Evolutionary conservation across 35 echinoderm and acorn worm genomes (phyloP), one percentile per base, ranked within the genome.

Genomic region (Chiridota heheva): DNA sequence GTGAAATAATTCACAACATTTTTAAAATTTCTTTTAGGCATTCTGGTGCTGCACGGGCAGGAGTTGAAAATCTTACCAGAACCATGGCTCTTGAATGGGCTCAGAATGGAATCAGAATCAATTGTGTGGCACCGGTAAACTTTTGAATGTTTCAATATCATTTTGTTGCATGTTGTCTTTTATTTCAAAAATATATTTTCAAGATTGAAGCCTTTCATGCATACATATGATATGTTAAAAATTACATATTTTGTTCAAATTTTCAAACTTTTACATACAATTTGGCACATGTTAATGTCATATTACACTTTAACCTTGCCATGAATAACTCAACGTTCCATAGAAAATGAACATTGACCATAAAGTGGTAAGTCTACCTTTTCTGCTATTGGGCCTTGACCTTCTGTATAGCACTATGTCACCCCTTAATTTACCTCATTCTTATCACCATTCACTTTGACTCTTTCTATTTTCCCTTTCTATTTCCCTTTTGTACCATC

Each of bases 71-170:
- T 42, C 40, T 97, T 0, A 91, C 88, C n/a, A 97, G 88, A 64
- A 88, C 84, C 10, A 59, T 86, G 60, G 62, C 89, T 26, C 16
- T 91, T 29, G 89, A 96, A 72, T 97, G 94, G 94, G 94, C 94
- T 10, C 0, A 71, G 40, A 46, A 73, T 69, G 88, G 88, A 16
- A 77, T 97, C 8, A 82, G 88, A 16, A 86, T 97, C 61, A 97
- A 97, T 67, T 80, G 70, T 67, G 94, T 97, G 25, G 94, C 94
- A 35, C 94, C 94, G 2, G 94, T 97, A 75, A 85, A 84, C 71
- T 17, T 62, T 33, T 67, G 24, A 26, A 26, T 69, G 1, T 16
- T 68, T n/a, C 18, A n/a, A 58, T 18, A 58, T 27, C 28, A 27
- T 4, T n/a, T 18, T 58, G 2, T 58, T 58, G 53, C 53, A 4